Evolutionary conservation across 2,113 vertebrate genomes (phyloP).

Genomic region (Bambusicola thoracicus): DNA sequence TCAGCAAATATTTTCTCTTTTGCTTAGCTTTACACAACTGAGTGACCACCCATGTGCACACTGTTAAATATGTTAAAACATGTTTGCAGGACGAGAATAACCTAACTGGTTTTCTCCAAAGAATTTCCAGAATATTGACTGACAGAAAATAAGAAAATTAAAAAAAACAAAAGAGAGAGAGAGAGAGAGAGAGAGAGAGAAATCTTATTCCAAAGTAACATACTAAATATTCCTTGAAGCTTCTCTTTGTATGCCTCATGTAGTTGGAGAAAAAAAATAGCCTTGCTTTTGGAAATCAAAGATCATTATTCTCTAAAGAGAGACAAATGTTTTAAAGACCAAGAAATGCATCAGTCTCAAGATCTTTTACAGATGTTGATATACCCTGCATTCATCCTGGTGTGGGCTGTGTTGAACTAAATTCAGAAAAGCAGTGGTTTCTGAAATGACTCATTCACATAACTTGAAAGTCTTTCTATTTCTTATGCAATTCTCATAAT

Average conservation of each 20-base stretch:
- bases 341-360: constrained; percentile 34
- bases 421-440: constrained; percentile 53
- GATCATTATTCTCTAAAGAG: constrained; percentile 46
- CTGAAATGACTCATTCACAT: constrained; percentile 55
- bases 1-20: background rate
- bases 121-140: background rate
- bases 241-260: background rate
- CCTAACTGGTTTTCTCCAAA: background rate
- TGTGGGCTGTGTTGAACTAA: constrained; percentile 53
- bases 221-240: background rate
- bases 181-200: background rate
- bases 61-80: background rate
- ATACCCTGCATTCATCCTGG: constrained; percentile 44
- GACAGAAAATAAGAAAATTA: background rate
- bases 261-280: background rate
- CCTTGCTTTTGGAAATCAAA: constrained; percentile 26
- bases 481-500: constrained; percentile 58
- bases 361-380: constrained; percentile 71
- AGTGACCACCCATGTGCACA: background rate
- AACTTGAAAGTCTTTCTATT: constrained; percentile 40
- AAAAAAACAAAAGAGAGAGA: background rate
- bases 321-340: constrained; percentile 53
- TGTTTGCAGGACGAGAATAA: background rate
- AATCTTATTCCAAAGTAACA: background rate
- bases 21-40: background rate